phyloP scores from a whole-genome alignment of 2,888 invertebrate species.

The Tryphoninae sp. region DNA sequence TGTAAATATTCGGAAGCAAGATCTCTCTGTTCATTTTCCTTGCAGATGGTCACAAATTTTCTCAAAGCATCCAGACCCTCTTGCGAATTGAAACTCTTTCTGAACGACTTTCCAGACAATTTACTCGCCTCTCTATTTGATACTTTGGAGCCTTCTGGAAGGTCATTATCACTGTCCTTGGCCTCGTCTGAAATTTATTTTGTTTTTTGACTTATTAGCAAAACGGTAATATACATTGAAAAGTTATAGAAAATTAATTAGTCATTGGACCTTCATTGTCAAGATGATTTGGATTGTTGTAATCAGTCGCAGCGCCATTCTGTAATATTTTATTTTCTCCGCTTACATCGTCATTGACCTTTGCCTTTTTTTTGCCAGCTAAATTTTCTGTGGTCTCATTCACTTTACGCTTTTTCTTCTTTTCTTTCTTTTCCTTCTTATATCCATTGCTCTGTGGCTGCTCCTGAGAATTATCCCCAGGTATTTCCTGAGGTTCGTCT shows the following conservation, averaged over 20 bases:
- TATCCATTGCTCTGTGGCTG: slow-evolving; percentile 11
- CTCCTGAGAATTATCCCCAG: slow-evolving; percentile 10
- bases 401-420: slow-evolving; percentile 40
- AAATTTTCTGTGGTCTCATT: slow-evolving; percentile 7
- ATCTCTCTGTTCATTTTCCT: slow-evolving; percentile 81
- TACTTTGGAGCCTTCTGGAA: background rate
- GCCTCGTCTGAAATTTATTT: slow-evolving; percentile 28
- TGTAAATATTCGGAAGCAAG: slow-evolving; percentile 86
- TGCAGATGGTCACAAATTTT: slow-evolving; percentile 85
- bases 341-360: background rate
- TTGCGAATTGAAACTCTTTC: slow-evolving; percentile 68
- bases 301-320: slow-evolving; percentile 15
- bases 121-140: slow-evolving; percentile 55
- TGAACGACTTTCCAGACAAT: slow-evolving; percentile 70
- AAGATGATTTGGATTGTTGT: background rate
- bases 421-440: slow-evolving; percentile 57
- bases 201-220: background rate
- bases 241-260: background rate
- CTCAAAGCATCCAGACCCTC: slow-evolving; percentile 80
- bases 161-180: slow-evolving; percentile 22
- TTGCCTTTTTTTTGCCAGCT: slow-evolving; percentile 17
- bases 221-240: background rate
- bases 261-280: slow-evolving; percentile 6
- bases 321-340: background rate
- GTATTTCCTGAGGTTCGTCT: slow-evolving; percentile 1